Conservation (phyloP, 2,888 invertebrate genomes). For the Lepas anatifera region DNA sequence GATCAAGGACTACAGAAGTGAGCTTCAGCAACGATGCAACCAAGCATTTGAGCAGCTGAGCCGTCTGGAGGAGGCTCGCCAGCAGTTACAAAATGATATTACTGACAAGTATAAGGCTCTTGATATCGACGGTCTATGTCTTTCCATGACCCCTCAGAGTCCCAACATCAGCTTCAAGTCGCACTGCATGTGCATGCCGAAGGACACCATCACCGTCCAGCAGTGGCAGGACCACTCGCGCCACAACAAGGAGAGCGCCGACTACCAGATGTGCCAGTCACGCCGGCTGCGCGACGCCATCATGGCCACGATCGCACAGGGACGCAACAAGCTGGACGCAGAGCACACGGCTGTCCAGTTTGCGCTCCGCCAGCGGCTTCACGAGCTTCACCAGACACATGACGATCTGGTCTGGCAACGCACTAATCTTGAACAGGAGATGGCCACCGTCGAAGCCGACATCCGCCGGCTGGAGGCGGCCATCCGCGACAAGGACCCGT, state of each 20-base stretch:
- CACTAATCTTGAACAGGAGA: conserved; percentile 4
- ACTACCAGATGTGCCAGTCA: conserved; percentile 10
- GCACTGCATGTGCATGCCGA: conserved; percentile 9
- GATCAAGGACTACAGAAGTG: conserved; percentile 1
- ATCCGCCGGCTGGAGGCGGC: conserved; percentile 1
- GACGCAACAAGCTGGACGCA: not conserved
- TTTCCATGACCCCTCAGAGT: not conserved
- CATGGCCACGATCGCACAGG: not conserved
- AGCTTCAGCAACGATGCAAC: not conserved
- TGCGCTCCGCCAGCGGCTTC: not conserved
- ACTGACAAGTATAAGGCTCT: conserved; percentile 1
- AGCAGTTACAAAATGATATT: not conserved
- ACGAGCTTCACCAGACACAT: conserved; percentile 1
- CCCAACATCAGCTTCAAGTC: conserved; percentile 8
- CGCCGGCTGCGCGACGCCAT: not conserved
- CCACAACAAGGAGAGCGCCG: conserved; percentile 5
- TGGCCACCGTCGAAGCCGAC: not conserved
- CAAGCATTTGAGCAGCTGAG: conserved; percentile 3
- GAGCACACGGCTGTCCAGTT: conserved; percentile 3
- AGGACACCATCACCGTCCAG: not conserved
- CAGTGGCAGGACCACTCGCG: conserved; percentile 10
- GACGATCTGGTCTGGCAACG: conserved; percentile 8
- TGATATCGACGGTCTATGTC: not conserved
- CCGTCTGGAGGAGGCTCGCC: not conserved
- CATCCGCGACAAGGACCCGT: conserved; percentile 3